Evolutionary conservation across 2,797 vertebrate species (phyloP), one percentile per base, ranked within the genome.

Genomic region (Columba guinea): DNA sequence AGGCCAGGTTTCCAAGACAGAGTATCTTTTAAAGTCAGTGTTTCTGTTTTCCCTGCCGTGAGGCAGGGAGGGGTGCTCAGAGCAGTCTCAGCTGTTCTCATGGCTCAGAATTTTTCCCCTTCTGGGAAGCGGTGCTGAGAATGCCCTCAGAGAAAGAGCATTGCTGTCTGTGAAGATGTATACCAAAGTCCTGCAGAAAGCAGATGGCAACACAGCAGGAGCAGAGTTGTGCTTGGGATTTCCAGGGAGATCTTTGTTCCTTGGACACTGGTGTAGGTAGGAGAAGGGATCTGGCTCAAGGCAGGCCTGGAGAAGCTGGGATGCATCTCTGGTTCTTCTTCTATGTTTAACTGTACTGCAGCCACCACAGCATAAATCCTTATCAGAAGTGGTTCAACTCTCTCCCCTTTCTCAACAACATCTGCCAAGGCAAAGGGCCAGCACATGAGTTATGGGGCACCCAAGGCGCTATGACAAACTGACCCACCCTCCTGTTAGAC

Each of bases 121-220:
- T 52, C 67, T 28, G 59, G 52, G 74, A 76, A 69, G 76, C 28
- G 10, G 59, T 0, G 2, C 67, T 7, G 10, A 91, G 60, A 44
- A 76, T n/a, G 60, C 76, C 67, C 63, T 82, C 64, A 53, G 70
- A 95, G 74, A 59, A 90, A 87, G 49, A 93, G 64, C 21, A 32
- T 2, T 28, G 49, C 49, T 91, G 49, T 89, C 70, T 5, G 5
- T 2, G 2, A 71, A 89, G 87, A 37, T 3, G 0, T 48, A 11
- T 5, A 48, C 28, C 26, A 13, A 39, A 84, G 17, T 15, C 52
- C 46, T 51, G 49, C 0, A 3, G 64, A 82, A 90, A 91, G 67
- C 84, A 90, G 71, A 68, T 15, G 60, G 75, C 78, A 83, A 63
- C 67, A 35, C 52, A 84, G 44, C 0, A 0, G 32, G 30, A 60